phyloP scores from a whole-genome alignment of 2,113 vertebrate genomes.

The Alligator mississippiensis region DNA sequence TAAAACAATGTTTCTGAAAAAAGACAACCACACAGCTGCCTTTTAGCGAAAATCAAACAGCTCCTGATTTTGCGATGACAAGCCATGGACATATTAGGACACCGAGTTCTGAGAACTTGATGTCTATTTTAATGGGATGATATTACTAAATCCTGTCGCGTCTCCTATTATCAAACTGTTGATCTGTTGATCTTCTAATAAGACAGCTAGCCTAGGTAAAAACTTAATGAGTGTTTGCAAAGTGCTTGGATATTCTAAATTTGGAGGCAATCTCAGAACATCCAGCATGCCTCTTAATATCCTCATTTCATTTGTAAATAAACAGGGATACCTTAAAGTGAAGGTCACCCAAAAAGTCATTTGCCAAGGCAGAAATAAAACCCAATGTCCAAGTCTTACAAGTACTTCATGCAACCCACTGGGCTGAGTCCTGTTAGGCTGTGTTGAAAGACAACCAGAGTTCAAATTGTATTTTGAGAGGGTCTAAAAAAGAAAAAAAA shows the following conservation, averaged over 20 bases:
- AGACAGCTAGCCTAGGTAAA: not conserved
- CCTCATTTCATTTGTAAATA: not conserved
- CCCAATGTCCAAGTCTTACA: too few species aligned
- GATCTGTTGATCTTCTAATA: slow-evolving; percentile 4
- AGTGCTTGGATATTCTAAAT: slow-evolving; percentile 54
- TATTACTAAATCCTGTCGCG: slow-evolving; percentile 8
- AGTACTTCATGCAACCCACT: not conserved
- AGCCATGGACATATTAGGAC: not conserved
- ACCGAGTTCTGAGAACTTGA: not conserved
- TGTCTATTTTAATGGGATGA: not conserved
- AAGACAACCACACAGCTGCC: not conserved
- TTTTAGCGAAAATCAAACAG: not conserved
- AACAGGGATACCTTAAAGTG: slow-evolving; percentile 32
- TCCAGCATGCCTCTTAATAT: slow-evolving; percentile 52
- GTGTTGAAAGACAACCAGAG: not conserved
- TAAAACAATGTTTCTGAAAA: not conserved
- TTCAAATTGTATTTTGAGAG: too few species aligned
- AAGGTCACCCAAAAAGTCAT: slow-evolving; percentile 47
- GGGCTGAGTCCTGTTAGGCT: slow-evolving; percentile 24
- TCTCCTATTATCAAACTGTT: not conserved
- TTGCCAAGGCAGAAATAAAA: not conserved
- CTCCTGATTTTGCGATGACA: not conserved
- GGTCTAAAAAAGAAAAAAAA: too few species aligned
- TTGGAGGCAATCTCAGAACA: slow-evolving; percentile 17
- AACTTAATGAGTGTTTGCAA: slow-evolving; percentile 62